phyloP scores from a whole-genome alignment of 2,888 invertebrate species.

The Marronus borbonicus region DNA sequence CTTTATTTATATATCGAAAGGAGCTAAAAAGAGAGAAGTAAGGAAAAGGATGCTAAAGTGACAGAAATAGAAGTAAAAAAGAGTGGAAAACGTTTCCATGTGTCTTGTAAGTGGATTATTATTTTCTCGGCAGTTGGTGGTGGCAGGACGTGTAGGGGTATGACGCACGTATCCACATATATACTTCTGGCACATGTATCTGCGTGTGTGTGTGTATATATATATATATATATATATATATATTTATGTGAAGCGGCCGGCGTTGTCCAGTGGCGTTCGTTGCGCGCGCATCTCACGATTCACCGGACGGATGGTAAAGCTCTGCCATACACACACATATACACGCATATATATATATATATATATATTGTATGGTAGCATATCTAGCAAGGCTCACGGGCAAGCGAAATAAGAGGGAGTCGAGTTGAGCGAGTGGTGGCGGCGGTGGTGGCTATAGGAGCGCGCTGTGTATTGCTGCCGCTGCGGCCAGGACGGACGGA shows the following conservation, averaged over 20 bases:
- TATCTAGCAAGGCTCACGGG: background rate
- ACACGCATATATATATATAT: background rate
- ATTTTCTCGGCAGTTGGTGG: conserved; percentile 31
- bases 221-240: too few relatives aligned
- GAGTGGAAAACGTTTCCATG: conserved; percentile 16
- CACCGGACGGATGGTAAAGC: conserved; percentile 18
- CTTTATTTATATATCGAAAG: too few relatives aligned
- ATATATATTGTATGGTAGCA: background rate
- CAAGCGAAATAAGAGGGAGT: background rate
- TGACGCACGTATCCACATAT: background rate
- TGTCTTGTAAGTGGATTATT: conserved; percentile 42
- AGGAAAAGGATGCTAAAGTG: too few relatives aligned
- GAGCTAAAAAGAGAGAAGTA: too few relatives aligned
- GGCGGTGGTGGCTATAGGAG: background rate
- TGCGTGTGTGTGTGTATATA: conserved; percentile 13
- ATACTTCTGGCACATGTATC: too few relatives aligned
- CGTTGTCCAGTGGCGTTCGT: conserved; percentile 67
- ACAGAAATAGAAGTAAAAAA: conserved; percentile 4
- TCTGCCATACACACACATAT: background rate
- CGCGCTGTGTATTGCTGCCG: background rate
- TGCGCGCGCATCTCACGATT: conserved; percentile 65
- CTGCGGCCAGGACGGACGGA: conserved; percentile 58
- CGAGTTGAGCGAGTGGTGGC: background rate
- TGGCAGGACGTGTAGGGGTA: background rate
- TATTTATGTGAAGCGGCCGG: conserved; percentile 44